Conservation (phyloP, 2,113 vertebrate genomes). For the Gymnobelideus leadbeateri region DNA sequence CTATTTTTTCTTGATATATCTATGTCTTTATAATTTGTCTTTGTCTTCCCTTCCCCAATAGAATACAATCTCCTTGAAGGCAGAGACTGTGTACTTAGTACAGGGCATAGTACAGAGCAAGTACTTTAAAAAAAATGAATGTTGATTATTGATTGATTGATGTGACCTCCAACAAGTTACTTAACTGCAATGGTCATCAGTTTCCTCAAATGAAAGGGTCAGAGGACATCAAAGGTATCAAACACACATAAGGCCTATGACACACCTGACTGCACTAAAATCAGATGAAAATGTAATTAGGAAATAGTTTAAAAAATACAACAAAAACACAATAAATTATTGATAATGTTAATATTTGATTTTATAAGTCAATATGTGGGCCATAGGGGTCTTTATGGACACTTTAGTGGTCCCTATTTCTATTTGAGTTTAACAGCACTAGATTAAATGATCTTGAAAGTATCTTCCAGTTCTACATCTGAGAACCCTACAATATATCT, state of each 20-base stretch:
- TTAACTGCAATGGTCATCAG: not conserved
- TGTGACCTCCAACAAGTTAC: not conserved
- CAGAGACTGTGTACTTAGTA: not conserved
- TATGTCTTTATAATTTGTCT: not conserved
- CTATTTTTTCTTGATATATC: not conserved
- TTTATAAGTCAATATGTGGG: too few species aligned
- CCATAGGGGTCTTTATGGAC: too few species aligned
- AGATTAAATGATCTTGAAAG: not conserved
- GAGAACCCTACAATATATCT: not conserved
- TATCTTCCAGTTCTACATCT: not conserved
- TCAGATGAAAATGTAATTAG: not conserved
- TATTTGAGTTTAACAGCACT: not conserved
- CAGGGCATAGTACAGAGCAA: not conserved
- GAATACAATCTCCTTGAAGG: not conserved
- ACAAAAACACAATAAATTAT: too few species aligned
- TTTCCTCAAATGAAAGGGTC: not conserved
- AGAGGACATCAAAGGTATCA: not conserved
- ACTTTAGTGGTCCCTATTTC: not conserved
- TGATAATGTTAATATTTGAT: too few species aligned
- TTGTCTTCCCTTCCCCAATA: not conserved
- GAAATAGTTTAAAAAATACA: not conserved
- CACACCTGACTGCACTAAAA: not conserved
- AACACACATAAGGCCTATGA: not conserved
- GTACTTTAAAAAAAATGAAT: not conserved
- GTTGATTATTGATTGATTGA: not conserved